These are phyloP conservation scores for Pogonomyrmex californicus DNA, from an alignment of 1,140 invertebrate genomes.

Conservation along the genomic window DNA sequence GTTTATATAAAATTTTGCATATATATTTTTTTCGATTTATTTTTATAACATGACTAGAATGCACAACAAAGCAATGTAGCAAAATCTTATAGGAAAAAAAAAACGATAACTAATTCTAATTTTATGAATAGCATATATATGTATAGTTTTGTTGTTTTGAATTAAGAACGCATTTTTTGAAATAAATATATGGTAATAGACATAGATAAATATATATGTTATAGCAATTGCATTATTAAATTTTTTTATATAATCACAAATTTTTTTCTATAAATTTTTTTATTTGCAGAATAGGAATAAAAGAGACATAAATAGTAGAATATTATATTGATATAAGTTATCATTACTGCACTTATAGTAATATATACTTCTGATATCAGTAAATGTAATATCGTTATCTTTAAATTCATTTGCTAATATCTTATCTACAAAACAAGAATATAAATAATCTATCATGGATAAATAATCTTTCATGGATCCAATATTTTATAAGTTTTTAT, in stretches of 20 bases:
- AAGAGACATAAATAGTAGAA: background rate
- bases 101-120: too few relatives aligned
- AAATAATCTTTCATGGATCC: background rate
- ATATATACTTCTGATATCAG: background rate
- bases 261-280: background rate
- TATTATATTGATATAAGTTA: background rate
- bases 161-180: too few relatives aligned
- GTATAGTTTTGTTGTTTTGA: too few relatives aligned
- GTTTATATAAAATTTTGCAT: too few relatives aligned
- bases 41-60: too few relatives aligned
- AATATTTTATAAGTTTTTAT: background rate
- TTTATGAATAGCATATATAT: too few relatives aligned
- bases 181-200: too few relatives aligned
- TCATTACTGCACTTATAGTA: background rate
- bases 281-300: background rate
- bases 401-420: background rate
- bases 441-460: background rate
- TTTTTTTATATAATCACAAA: background rate
- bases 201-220: too few relatives aligned
- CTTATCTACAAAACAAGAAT: background rate
- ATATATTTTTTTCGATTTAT: too few relatives aligned
- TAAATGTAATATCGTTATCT: background rate
- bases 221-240: too few relatives aligned
- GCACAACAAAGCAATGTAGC: too few relatives aligned
- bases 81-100: too few relatives aligned